Conservation (phyloP, 2,888 invertebrate species). For the Lasioglossum leucozonium region DNA sequence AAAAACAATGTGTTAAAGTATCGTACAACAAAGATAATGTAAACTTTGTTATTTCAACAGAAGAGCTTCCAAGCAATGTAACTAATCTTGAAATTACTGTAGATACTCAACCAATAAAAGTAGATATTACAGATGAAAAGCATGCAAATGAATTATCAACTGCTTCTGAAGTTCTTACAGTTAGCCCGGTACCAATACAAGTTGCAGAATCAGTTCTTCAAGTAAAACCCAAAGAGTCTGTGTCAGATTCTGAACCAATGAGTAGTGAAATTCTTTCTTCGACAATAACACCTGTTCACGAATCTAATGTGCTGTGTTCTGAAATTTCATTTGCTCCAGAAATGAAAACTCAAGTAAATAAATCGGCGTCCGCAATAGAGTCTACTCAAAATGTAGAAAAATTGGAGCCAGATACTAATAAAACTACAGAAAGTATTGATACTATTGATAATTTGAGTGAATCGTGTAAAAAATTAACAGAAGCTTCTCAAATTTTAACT, state of each 20-base stretch:
- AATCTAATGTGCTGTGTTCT: conserved; percentile 71
- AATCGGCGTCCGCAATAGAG: neutral
- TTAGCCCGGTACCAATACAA: conserved; percentile 80
- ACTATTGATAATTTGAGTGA: conserved; percentile 22
- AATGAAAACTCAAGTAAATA: too few species aligned
- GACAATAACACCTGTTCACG: conserved; percentile 75
- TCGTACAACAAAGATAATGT: conserved; percentile 13
- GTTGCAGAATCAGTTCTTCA: conserved; percentile 82
- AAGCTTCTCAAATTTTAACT: conserved; percentile 3
- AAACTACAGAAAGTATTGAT: conserved; percentile 13
- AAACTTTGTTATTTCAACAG: neutral
- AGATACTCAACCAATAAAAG: conserved; percentile 20
- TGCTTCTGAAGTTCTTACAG: conserved; percentile 58
- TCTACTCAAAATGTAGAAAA: conserved; percentile 9
- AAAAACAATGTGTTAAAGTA: conserved; percentile 16
- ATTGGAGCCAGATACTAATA: neutral
- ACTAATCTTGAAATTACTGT: conserved; percentile 21
- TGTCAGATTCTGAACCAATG: conserved; percentile 73
- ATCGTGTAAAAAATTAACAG: neutral
- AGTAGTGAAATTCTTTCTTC: conserved; percentile 78
- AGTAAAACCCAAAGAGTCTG: conserved; percentile 79
- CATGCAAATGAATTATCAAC: conserved; percentile 50
- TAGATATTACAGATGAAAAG: conserved; percentile 42
- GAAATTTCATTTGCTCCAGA: conserved; percentile 26
- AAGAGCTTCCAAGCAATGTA: conserved; percentile 11